phyloP scores from a whole-genome alignment of 2,888 invertebrate species.

The Bugulina stolonifera region DNA sequence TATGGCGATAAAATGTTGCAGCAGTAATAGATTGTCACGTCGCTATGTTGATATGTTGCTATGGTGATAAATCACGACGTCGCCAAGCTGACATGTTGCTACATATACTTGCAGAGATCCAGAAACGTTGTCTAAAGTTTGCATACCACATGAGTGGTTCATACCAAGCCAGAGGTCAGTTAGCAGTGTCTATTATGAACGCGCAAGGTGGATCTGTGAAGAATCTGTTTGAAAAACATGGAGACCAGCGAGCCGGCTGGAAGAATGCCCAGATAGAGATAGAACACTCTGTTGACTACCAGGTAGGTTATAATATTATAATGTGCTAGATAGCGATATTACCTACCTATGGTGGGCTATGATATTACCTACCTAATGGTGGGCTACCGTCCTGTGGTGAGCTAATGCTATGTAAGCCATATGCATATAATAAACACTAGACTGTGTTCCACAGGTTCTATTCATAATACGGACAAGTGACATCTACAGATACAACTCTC shows the following conservation, averaged over 20 bases:
- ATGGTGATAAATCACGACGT: too few relatives aligned
- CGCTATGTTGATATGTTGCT: too few relatives aligned
- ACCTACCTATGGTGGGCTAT: too few relatives aligned
- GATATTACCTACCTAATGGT: too few relatives aligned
- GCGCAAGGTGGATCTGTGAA: not conserved
- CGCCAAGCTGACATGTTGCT: too few relatives aligned
- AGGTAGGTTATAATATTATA: conserved; percentile 13
- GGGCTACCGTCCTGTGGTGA: too few relatives aligned
- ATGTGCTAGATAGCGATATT: too few relatives aligned
- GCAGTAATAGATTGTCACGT: too few relatives aligned
- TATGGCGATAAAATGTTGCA: too few relatives aligned
- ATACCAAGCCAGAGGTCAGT: not conserved
- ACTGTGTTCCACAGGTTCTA: not conserved
- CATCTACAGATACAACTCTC: conserved; percentile 13
- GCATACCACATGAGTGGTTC: conserved; percentile 20
- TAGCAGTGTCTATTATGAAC: not conserved
- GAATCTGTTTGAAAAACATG: not conserved
- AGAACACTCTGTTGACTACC: not conserved
- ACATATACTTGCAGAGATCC: not conserved
- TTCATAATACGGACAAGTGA: conserved; percentile 5
- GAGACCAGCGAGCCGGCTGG: not conserved
- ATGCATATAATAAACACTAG: too few relatives aligned
- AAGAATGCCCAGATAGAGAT: not conserved
- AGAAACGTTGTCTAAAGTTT: conserved; percentile 1
- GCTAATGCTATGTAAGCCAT: too few relatives aligned